Evolutionary conservation across 2,888 invertebrate species (phyloP).

Genomic region (Torymus aiolomorphi): DNA sequence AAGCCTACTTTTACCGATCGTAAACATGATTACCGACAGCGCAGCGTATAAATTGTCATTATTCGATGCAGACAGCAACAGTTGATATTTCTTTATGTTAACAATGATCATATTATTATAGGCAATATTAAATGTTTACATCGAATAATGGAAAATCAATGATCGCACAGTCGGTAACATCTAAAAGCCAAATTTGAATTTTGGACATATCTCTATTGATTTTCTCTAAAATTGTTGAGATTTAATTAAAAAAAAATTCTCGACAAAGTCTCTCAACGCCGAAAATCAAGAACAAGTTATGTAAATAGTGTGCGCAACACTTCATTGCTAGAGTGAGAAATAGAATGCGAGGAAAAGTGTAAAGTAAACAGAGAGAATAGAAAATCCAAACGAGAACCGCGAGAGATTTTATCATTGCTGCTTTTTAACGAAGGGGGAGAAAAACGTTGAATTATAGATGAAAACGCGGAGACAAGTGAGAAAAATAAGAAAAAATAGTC

Average conservation of each 20-base stretch:
- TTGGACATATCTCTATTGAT: not conserved
- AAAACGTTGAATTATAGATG: slow-evolving; percentile 28
- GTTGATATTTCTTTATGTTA: too few relatives aligned
- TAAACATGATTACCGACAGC: too few relatives aligned
- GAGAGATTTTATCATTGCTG: slow-evolving; percentile 35
- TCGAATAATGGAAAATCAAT: too few relatives aligned
- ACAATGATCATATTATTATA: too few relatives aligned
- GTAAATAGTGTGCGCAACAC: slow-evolving; percentile 38
- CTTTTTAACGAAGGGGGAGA: slow-evolving; percentile 37
- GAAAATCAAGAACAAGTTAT: slow-evolving; percentile 22
- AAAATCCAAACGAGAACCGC: not conserved
- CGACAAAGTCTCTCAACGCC: slow-evolving; percentile 12
- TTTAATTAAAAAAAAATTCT: too few relatives aligned
- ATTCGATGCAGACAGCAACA: too few relatives aligned
- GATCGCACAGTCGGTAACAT: too few relatives aligned
- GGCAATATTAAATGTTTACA: too few relatives aligned
- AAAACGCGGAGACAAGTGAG: not conserved
- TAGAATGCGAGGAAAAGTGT: slow-evolving; percentile 14
- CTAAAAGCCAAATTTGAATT: not conserved
- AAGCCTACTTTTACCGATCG: too few relatives aligned
- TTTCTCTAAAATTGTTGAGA: too few relatives aligned
- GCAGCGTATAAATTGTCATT: too few relatives aligned
- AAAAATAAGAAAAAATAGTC: slow-evolving; percentile 4
- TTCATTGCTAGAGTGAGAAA: slow-evolving; percentile 18
- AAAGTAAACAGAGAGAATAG: not conserved